Conservation (phyloP, 2,113 vertebrate genomes). For the Siniperca chuatsi region DNA sequence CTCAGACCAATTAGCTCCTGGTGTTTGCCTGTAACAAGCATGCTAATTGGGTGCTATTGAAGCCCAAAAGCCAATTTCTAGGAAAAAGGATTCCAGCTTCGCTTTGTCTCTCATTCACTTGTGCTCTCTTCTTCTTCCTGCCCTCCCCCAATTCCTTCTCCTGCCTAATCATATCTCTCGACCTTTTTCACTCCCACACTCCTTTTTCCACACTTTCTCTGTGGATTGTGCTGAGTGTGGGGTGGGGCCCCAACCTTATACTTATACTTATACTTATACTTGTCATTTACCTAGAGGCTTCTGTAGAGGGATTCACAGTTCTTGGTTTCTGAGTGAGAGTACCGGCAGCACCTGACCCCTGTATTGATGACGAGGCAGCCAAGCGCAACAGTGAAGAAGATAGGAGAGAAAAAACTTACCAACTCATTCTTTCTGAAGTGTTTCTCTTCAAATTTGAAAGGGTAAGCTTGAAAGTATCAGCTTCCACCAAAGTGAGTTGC, state of each 20-base stretch:
- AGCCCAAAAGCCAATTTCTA: slow-evolving; percentile 78
- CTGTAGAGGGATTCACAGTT: slow-evolving; percentile 38
- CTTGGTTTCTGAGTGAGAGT: slow-evolving; percentile 47
- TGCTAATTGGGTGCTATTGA: slow-evolving; percentile 79
- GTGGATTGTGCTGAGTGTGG: slow-evolving; percentile 42
- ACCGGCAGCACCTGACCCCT: slow-evolving; percentile 58
- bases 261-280: slow-evolving; percentile 5
- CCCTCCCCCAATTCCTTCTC: slow-evolving; percentile 19
- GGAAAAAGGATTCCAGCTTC: slow-evolving; percentile 31
- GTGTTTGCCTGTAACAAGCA: slow-evolving; percentile 77
- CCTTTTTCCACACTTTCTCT: slow-evolving; percentile 20
- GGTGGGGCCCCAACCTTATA: slow-evolving; percentile 14
- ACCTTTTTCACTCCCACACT: slow-evolving; percentile 8
- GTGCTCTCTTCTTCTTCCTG: slow-evolving; percentile 7
- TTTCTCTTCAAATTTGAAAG: slow-evolving; percentile 57
- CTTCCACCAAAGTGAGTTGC: slow-evolving; percentile 39
- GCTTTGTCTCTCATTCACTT: slow-evolving; percentile 59
- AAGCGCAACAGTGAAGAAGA: slow-evolving; percentile 49
- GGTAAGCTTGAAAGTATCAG: slow-evolving; percentile 45
- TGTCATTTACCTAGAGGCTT: slow-evolving; percentile 39
- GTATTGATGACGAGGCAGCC: slow-evolving; percentile 59
- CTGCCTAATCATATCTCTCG: slow-evolving; percentile 32
- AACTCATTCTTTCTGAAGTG: slow-evolving; percentile 41
- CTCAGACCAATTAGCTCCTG: slow-evolving; percentile 77
- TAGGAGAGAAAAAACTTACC: slow-evolving; percentile 24